Evolutionary conservation across 2,888 invertebrate genomes (phyloP).

Genomic region (Spicauda simplicius): DNA sequence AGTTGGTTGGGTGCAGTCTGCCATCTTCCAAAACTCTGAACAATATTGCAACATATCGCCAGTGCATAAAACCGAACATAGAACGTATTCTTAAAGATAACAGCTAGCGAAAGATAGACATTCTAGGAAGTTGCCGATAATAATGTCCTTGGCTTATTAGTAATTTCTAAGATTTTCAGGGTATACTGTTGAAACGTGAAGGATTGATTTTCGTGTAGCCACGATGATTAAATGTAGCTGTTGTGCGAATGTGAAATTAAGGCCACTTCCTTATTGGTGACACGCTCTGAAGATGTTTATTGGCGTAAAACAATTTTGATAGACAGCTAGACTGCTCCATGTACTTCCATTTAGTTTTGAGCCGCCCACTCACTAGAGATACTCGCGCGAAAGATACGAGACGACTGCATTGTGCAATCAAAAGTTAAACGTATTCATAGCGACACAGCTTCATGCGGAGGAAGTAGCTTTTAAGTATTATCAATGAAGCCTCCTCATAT

Average conservation of each 20-base stretch:
- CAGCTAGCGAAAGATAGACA: slow-evolving; percentile 8
- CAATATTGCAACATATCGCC: slow-evolving; percentile 15
- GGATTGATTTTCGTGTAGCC: background rate
- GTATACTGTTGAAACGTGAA: background rate
- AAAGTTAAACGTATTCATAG: slow-evolving; percentile 19
- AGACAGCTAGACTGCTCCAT: slow-evolving; percentile 12
- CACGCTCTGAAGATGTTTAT: slow-evolving; percentile 25
- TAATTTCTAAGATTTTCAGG: slow-evolving; percentile 12
- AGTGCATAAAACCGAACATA: background rate
- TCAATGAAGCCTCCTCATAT: background rate
- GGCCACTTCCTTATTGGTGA: slow-evolving; percentile 31
- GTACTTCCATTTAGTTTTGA: slow-evolving; percentile 22
- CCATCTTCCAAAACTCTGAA: slow-evolving; percentile 6
- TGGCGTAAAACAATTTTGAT: slow-evolving; percentile 32
- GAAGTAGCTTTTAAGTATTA: slow-evolving; percentile 25
- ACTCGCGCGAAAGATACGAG: slow-evolving; percentile 11
- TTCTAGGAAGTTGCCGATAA: slow-evolving; percentile 25
- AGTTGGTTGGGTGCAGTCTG: background rate
- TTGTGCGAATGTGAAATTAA: slow-evolving; percentile 24
- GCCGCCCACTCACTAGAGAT: slow-evolving; percentile 20
- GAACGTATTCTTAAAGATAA: slow-evolving; percentile 12
- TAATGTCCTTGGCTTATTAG: slow-evolving; percentile 5
- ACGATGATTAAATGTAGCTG: background rate
- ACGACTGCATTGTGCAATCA: slow-evolving; percentile 23
- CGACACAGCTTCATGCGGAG: slow-evolving; percentile 17